Conservation (phyloP, 2,797 vertebrate genomes). For the Pteropus rufus region DNA sequence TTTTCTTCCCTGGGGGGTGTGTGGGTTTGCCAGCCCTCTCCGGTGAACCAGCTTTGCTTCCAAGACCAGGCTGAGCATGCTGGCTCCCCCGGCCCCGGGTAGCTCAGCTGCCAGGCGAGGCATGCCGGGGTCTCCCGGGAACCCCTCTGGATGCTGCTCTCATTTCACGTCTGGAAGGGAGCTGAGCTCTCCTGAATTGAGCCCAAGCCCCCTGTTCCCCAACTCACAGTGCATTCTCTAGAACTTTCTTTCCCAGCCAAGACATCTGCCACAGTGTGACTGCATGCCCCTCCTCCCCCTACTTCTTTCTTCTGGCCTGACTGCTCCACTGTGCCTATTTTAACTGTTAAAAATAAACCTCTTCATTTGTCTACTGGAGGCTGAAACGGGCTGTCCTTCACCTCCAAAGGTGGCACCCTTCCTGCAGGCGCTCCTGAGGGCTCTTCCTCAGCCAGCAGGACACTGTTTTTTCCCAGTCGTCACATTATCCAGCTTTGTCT, state of each 20-base stretch:
- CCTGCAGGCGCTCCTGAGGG: neutral
- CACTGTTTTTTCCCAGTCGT: neutral
- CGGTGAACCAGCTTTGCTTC: constrained; percentile 29
- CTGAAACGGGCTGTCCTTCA: neutral
- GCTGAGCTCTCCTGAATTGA: constrained; percentile 65
- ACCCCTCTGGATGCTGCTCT: constrained; percentile 66
- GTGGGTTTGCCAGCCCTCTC: constrained; percentile 52
- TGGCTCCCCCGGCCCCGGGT: neutral
- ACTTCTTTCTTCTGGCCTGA: constrained; percentile 15
- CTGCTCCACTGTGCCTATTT: constrained; percentile 67
- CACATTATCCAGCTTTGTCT: fast-evolving
- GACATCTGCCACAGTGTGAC: constrained; percentile 79
- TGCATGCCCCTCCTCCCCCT: neutral
- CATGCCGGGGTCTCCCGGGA: constrained; percentile 59
- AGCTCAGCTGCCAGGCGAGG: constrained; percentile 36
- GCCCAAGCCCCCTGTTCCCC: constrained; percentile 72
- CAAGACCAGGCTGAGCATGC: neutral
- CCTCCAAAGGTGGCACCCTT: neutral
- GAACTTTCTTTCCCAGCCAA: constrained; percentile 81
- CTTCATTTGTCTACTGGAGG: neutral
- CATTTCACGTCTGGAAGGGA: constrained; percentile 72
- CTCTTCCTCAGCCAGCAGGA: neutral
- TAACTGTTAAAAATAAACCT: neutral
- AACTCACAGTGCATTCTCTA: constrained; percentile 66
- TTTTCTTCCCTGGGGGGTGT: constrained; percentile 61